Conservation (phyloP, 2,113 vertebrate species). For the Pedionomus torquatus region DNA sequence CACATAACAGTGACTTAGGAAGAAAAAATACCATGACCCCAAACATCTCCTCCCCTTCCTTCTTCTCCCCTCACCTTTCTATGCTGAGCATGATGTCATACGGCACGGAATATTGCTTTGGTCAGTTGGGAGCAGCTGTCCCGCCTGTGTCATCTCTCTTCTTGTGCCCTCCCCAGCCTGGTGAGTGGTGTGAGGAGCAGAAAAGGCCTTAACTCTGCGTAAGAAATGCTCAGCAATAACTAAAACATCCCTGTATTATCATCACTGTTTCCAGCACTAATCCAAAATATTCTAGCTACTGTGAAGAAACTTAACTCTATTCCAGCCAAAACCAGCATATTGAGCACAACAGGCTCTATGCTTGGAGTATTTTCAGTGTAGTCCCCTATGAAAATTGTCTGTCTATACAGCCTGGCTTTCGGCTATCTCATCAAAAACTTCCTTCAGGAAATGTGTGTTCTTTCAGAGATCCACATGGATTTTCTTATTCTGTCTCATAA, state of each 20-base stretch:
- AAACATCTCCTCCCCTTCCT: neutral
- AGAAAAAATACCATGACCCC: neutral
- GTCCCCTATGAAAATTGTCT: neutral
- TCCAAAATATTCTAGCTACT: neutral
- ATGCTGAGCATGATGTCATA: fast-evolving
- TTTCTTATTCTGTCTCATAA: neutral
- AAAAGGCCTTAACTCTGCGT: neutral
- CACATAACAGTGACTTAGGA: fast-evolving
- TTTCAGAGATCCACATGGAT: neutral
- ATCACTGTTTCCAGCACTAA: neutral
- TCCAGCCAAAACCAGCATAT: neutral
- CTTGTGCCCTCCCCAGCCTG: neutral
- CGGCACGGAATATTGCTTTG: neutral
- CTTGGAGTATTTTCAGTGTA: neutral
- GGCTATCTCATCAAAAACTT: neutral
- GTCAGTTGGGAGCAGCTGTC: no score
- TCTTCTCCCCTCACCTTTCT: neutral
- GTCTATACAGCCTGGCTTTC: neutral
- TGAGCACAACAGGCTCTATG: neutral
- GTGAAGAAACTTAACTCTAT: neutral
- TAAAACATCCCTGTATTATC: neutral
- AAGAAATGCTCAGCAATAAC: neutral
- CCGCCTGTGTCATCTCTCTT: neutral
- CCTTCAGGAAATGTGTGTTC: neutral
- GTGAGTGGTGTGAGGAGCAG: neutral